Conservation (phyloP, 2,113 vertebrate genomes). For the Triplophysa dalaica region DNA sequence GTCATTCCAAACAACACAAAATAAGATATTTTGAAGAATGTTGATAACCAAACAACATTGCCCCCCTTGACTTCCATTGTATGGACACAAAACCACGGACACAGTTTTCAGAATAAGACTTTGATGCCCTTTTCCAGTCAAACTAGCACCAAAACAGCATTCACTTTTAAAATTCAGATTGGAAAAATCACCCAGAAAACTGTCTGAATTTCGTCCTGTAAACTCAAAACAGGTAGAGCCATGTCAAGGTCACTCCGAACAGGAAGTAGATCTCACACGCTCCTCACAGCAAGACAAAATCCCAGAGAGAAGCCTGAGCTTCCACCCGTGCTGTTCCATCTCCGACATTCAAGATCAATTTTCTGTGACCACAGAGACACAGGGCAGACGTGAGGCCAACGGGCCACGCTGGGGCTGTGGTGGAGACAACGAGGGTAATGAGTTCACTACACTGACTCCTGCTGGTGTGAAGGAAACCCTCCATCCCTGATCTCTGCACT, state of each 20-base stretch:
- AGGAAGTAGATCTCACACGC: slow-evolving; percentile 42
- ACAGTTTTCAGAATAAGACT: too few species aligned
- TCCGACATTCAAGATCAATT: slow-evolving; percentile 56
- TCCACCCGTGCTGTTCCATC: slow-evolving; percentile 39
- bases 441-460: slow-evolving; percentile 55
- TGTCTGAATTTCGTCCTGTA: background rate
- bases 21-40: too few species aligned
- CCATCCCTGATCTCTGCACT: slow-evolving; percentile 44
- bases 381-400: slow-evolving; percentile 52
- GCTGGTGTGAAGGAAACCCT: slow-evolving; percentile 56
- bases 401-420: slow-evolving; percentile 38
- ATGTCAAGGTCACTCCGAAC: slow-evolving; percentile 38
- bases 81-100: too few species aligned
- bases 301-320: slow-evolving; percentile 37
- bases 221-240: background rate
- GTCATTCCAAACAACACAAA: too few species aligned
- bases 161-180: too few species aligned
- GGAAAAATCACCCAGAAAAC: background rate
- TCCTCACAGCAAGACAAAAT: slow-evolving; percentile 49
- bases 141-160: too few species aligned
- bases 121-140: too few species aligned
- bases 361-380: slow-evolving; percentile 60
- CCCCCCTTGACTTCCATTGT: too few species aligned
- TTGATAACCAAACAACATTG: too few species aligned
- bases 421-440: slow-evolving; percentile 53